A percentile compares a stretch with the other conserved stretches of the same genome.
Conservation (phyloP, 2,797 vertebrate genomes). For the Syngnathus rostellatus region DNA sequence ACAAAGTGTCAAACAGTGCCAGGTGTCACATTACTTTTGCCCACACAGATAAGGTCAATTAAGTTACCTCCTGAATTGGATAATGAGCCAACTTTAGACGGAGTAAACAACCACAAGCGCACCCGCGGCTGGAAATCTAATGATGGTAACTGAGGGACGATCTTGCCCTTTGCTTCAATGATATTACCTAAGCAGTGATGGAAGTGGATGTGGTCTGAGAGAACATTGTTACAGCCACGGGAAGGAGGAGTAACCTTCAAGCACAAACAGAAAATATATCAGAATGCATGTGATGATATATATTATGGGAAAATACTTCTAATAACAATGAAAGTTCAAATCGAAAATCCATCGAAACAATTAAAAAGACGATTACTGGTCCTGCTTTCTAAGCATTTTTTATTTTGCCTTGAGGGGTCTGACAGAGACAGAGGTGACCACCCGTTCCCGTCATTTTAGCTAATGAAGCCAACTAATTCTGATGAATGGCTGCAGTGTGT, state of each 20-base stretch:
- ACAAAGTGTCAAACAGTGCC: not conserved
- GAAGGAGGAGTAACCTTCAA: not conserved
- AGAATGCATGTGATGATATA: not conserved
- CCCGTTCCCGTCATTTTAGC: slow-evolving; percentile 2
- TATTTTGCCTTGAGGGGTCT: not conserved
- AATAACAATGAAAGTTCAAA: not conserved
- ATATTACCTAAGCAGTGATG: slow-evolving; percentile 44
- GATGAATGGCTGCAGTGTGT: not conserved
- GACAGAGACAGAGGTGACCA: not conserved
- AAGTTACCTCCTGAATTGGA: not conserved
- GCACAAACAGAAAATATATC: no score
- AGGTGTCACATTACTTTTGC: not conserved
- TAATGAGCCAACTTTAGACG: not conserved
- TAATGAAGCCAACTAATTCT: slow-evolving; percentile 4
- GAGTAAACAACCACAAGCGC: not conserved
- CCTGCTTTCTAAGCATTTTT: not conserved
- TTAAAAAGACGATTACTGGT: not conserved
- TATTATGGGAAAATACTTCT: no score
- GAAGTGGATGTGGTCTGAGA: slow-evolving; percentile 28
- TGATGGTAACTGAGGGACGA: slow-evolving; percentile 30
- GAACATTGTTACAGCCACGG: not conserved
- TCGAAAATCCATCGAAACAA: not conserved
- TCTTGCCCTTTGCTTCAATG: slow-evolving; percentile 33
- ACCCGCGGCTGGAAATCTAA: not conserved
- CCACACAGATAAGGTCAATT: not conserved